Conservation (phyloP, 1,140 invertebrate genomes). For the Mizuhopecten yessoensis region DNA sequence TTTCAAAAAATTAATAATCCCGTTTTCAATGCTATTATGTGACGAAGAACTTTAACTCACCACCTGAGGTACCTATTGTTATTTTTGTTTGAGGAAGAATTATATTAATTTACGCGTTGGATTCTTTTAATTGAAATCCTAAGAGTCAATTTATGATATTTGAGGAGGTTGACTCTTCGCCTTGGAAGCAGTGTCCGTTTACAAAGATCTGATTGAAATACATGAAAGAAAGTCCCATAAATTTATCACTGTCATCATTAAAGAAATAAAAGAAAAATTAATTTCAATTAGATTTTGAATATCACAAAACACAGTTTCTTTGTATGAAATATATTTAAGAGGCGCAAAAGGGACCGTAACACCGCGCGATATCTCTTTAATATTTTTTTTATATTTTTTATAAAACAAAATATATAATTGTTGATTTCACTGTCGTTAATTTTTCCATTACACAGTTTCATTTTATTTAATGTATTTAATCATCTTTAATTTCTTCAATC, state of each 20-base stretch:
- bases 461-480: too few relatives aligned
- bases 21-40: not conserved
- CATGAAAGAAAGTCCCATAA: not conserved
- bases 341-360: not conserved
- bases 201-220: not conserved
- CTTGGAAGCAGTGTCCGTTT: not conserved
- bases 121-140: not conserved
- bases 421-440: too few relatives aligned
- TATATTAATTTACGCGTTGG: not conserved
- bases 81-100: not conserved
- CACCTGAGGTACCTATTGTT: constrained; percentile 1
- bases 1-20: constrained; percentile 30
- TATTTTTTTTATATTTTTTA: not conserved
- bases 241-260: constrained; percentile 26
- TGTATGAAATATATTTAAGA: not conserved
- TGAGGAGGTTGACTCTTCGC: not conserved
- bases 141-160: not conserved
- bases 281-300: constrained; percentile 4
- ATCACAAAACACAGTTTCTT: not conserved
- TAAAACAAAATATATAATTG: too few relatives aligned
- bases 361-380: not conserved
- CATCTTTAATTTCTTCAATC: too few relatives aligned
- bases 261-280: not conserved
- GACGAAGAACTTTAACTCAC: not conserved
- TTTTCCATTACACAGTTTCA: too few relatives aligned